Evolutionary conservation across 2,113 vertebrate species (phyloP), one percentile per base, ranked within the genome.

Genomic region (Serinus canaria): DNA sequence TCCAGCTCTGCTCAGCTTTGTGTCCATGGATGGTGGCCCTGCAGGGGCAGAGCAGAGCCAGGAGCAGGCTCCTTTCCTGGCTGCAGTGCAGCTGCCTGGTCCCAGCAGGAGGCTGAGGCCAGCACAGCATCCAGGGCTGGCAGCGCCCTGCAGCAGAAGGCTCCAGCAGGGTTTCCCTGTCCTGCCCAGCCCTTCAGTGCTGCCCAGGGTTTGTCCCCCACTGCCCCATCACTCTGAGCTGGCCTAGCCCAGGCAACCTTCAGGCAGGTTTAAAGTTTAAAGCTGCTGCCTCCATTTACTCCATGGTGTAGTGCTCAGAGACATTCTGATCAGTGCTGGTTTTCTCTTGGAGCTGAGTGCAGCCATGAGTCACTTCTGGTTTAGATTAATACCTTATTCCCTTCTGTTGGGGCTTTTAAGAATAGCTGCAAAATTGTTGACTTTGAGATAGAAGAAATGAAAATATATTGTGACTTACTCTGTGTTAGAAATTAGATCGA

Each of bases 171-270:
- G 25, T 23, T 17, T 12, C 2, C 5, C 21, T 20, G 66, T 5
- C 1, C 56, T 60, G 59, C 53, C 44, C 55, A 33, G 46, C 41
- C 33, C 60, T 67, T n/a, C 50, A 0, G 1, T 43, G 44, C 43
- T 58, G 47, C 46, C 70, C 12, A 0, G 6, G 44, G 0, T 12
- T 31, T 56, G 25, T 37, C n/a, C 43, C 12, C 16, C 24, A 0
- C 47, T 55, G 81, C 62, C 27, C 47, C 8, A 0, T 8, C 37
- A 1, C 60, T 33, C 56, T 31, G 18, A 4, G 37, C 91, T 76
- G 60, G 19, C 41, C 9, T 3, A 11, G 49, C 43, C 23, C 63
- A 33, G 49, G 7, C 15, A 16, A 6, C 13, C 58, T 58, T 31
- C 49, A 64, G 23, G 3, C 15, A 33, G 49, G 44, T 4, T 24